These are phyloP conservation scores for Plectus sambesii DNA, from an alignment of 1,140 invertebrate genomes.

Conservation along the genomic window DNA sequence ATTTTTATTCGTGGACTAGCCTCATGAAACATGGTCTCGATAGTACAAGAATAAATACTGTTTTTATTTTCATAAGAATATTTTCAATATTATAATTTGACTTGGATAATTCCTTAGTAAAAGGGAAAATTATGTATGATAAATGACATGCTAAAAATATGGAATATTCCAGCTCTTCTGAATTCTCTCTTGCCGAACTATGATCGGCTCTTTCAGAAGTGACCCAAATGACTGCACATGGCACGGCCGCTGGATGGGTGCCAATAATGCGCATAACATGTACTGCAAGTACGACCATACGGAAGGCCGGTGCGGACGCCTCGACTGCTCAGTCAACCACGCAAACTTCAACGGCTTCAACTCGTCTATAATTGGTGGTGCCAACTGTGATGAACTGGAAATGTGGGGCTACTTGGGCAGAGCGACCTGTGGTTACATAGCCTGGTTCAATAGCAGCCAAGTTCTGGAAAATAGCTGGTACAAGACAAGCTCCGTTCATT, in stretches of 20 bases:
- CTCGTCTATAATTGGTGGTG: constrained; percentile 25
- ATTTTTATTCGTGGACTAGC: too few relatives aligned
- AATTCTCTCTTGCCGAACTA: too few relatives aligned
- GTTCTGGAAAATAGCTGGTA: constrained; percentile 37
- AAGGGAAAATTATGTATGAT: too few relatives aligned
- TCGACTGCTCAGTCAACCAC: constrained; percentile 37
- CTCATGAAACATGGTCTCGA: too few relatives aligned
- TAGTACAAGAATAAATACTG: too few relatives aligned
- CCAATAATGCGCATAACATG: constrained; percentile 33
- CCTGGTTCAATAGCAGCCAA: constrained; percentile 29
- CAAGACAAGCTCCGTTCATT: constrained; percentile 36
- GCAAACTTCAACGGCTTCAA: constrained; percentile 19
- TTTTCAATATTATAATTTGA: too few relatives aligned
- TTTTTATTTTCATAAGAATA: too few relatives aligned
- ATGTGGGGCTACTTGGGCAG: constrained; percentile 31
- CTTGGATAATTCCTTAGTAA: too few relatives aligned
- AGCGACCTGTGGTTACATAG: constrained; percentile 38
- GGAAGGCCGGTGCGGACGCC: constrained; percentile 25
- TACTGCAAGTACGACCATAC: constrained; percentile 36
- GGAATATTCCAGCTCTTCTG: too few relatives aligned
- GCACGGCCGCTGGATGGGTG: constrained; percentile 38
- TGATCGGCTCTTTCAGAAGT: constrained; percentile 28
- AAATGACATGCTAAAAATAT: too few relatives aligned
- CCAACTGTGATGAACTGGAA: constrained; percentile 29
- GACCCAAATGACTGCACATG: constrained; percentile 36